phyloP scores from a whole-genome alignment of 2,113 vertebrate genomes.

The Dendropsophus ebraccatus region DNA sequence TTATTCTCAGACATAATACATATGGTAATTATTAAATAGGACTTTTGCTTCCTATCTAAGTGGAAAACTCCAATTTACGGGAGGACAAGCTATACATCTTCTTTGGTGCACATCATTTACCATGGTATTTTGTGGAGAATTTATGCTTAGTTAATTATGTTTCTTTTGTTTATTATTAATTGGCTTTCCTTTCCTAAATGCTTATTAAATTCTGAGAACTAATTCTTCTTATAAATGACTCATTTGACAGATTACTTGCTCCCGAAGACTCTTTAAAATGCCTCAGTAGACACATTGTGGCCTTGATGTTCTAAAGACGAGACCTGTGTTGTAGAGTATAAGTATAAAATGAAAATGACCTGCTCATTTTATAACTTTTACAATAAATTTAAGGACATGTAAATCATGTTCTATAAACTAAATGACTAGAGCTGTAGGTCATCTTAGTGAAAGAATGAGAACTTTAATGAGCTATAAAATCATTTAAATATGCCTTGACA shows the following conservation, averaged over 20 bases:
- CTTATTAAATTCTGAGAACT: slow-evolving; percentile 59
- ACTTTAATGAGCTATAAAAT: slow-evolving; percentile 58
- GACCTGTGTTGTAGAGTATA: slow-evolving; percentile 52
- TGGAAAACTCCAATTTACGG: slow-evolving; percentile 61
- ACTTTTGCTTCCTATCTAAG: slow-evolving; percentile 56
- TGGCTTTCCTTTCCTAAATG: slow-evolving; percentile 58
- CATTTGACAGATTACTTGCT: slow-evolving; percentile 58
- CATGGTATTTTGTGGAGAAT: slow-evolving; percentile 59
- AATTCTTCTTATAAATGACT: slow-evolving; percentile 58
- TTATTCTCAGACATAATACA: slow-evolving; percentile 62
- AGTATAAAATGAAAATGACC: slow-evolving; percentile 56
- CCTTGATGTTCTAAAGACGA: slow-evolving; percentile 40
- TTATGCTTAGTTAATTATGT: slow-evolving; percentile 61
- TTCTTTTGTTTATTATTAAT: slow-evolving; percentile 62
- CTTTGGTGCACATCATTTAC: slow-evolving; percentile 52
- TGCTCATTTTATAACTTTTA: slow-evolving; percentile 55
- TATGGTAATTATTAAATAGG: slow-evolving; percentile 63
- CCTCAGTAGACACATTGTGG: slow-evolving; percentile 55
- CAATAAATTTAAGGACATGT: slow-evolving; percentile 54
- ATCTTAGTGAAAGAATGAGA: slow-evolving; percentile 42
- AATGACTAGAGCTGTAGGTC: slow-evolving; percentile 53
- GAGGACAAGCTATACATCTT: slow-evolving; percentile 61
- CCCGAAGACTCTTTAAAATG: slow-evolving; percentile 54
- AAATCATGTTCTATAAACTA: slow-evolving; percentile 56
- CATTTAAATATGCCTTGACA: slow-evolving; percentile 53